These are phyloP conservation scores for Ptilodon capucinus DNA, from an alignment of 2,888 invertebrate species.

Conservation along the genomic window DNA sequence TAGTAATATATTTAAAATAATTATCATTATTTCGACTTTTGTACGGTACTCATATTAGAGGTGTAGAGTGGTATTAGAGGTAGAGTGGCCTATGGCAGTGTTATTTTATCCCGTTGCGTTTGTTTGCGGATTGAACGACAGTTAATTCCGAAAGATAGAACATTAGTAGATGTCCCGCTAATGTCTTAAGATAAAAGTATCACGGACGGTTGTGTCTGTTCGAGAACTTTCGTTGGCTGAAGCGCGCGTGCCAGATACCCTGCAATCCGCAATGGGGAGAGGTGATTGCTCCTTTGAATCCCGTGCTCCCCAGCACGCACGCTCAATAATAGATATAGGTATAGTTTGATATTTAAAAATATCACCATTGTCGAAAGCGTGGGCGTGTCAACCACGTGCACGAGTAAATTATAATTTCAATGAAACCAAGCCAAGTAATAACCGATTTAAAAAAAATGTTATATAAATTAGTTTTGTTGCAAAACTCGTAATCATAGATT, in stretches of 20 bases:
- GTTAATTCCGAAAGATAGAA: too few species aligned
- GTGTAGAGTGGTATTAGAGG: too few species aligned
- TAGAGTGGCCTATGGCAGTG: too few species aligned
- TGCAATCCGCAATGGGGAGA: conserved; percentile 15
- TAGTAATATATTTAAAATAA: too few species aligned
- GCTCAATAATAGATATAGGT: conserved; percentile 23
- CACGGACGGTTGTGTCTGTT: conserved; percentile 6
- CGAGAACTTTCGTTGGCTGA: conserved; percentile 26
- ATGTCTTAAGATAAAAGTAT: background rate
- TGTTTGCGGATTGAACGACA: too few species aligned
- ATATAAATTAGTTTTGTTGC: too few species aligned
- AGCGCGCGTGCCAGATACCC: conserved; percentile 27
- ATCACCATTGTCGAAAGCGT: conserved; percentile 24
- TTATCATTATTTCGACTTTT: too few species aligned
- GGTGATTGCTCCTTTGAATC: conserved; percentile 45
- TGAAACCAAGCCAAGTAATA: background rate
- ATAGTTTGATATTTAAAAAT: conserved; percentile 44
- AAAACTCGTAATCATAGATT: too few species aligned
- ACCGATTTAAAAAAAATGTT: too few species aligned
- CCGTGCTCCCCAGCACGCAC: conserved; percentile 25
- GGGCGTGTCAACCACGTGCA: conserved; percentile 26
- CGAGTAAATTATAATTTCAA: background rate
- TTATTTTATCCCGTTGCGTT: too few species aligned
- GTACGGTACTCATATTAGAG: too few species aligned
- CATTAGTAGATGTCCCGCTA: too few species aligned